These are phyloP conservation scores for Apeltes quadracus DNA, from an alignment of 2,113 vertebrate genomes.

Conservation along the genomic window DNA sequence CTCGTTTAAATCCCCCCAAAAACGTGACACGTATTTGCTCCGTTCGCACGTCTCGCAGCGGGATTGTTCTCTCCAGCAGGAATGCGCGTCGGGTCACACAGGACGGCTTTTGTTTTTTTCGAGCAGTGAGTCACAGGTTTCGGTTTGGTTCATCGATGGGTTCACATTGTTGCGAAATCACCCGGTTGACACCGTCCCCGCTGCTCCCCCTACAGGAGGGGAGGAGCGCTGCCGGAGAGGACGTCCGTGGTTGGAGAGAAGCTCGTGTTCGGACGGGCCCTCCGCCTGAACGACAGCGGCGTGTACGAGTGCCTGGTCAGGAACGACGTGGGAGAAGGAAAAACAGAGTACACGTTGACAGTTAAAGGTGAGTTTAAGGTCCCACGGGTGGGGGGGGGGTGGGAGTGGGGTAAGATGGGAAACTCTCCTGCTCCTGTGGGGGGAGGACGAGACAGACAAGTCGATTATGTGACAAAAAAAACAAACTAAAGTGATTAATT, in stretches of 20 bases:
- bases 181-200: background rate
- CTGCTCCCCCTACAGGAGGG: conserved; percentile 72
- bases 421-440: background rate
- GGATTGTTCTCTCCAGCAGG: background rate
- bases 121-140: conserved; percentile 28
- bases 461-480: background rate
- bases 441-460: background rate
- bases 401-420: background rate
- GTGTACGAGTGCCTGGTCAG: conserved; percentile 82
- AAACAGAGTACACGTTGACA: conserved; percentile 64
- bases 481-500: background rate
- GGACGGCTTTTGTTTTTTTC: conserved; percentile 22
- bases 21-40: conserved; percentile 36
- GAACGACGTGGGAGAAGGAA: conserved; percentile 79
- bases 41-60: background rate
- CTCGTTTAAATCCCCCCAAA: conserved; percentile 16
- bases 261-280: conserved; percentile 79
- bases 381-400: background rate
- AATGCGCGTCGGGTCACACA: background rate
- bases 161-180: background rate
- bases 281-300: conserved; percentile 81
- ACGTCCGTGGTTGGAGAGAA: conserved; percentile 70
- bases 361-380: conserved; percentile 70
- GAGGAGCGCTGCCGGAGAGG: conserved; percentile 79
- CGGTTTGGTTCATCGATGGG: background rate